Evolutionary conservation across 2,797 vertebrate genomes (phyloP), one percentile per base, ranked within the genome.

Genomic region (Acanthiza pusilla): DNA sequence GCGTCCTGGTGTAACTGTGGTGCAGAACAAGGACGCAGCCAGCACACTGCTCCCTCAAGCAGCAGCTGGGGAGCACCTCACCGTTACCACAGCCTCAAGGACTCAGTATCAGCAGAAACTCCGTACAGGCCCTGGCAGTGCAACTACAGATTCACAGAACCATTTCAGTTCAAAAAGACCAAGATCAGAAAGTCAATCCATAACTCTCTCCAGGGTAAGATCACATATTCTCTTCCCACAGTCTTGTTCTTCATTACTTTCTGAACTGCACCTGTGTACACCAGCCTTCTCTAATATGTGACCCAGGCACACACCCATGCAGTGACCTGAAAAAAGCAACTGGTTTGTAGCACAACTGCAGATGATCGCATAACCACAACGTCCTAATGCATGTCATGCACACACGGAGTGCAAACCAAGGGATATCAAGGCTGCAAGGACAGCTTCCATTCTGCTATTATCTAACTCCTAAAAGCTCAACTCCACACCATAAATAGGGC

Each of bases 1-100:
- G 29, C 0, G 0, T 11, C 36, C 26, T 4, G 1, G 4, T 19
- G 25, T 30, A 34, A 16, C 3, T 8, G 32, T 5, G 15, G 27
- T 7, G 17, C 1, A 25, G 26, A 50, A 54, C 26, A 14, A 26
- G 19, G 40, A 45, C 1, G 3, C 8, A 17, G 19, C 19, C 62
- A 43, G 50, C 7, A 16, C 13, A 40, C 7, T 1, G 1, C 34
- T 45, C 30, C 5, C 45, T 57, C 27, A 51, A 68, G 13, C 29
- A 29, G 34, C 32, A 40, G 48, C 20, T 38, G 32, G 25, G 40
- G 34, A 70, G 29, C 10, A 73, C 1, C 12, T n/a, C 30, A 7
- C 19, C 55, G 15, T 1, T 7, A 51, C 21, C 2, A 2, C 5
- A 63, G 48, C 45, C 34, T 30, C 34, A 20, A 17, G 13, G 36